Evolutionary conservation across 2,888 invertebrate species (phyloP).

Genomic region (Xanthostigma xanthostigma): DNA sequence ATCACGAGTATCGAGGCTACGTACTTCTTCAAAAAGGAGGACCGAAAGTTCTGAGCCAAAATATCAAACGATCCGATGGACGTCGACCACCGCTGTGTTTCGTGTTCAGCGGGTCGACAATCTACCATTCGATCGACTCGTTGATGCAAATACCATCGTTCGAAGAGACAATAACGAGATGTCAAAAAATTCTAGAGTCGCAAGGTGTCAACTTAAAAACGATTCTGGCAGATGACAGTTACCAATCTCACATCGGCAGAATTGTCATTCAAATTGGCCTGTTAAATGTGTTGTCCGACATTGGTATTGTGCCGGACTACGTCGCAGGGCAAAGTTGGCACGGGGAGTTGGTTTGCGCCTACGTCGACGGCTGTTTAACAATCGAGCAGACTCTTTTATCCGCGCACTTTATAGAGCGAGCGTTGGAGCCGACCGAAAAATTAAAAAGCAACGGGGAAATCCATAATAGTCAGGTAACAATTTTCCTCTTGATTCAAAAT

Average conservation of each 20-base stretch:
- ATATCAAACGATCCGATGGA: constrained; percentile 41
- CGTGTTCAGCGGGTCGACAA: constrained; percentile 42
- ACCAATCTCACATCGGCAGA: constrained; percentile 58
- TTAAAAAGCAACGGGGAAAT: no score
- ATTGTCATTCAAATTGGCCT: constrained; percentile 45
- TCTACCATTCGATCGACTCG: constrained; percentile 20
- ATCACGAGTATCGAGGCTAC: constrained; percentile 50
- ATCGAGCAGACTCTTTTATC: constrained; percentile 66
- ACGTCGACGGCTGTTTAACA: constrained; percentile 76
- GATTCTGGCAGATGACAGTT: constrained; percentile 44
- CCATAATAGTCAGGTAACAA: no score
- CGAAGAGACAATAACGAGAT: constrained; percentile 43
- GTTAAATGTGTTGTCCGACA: constrained; percentile 31
- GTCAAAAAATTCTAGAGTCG: constrained; percentile 43
- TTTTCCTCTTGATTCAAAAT: no score
- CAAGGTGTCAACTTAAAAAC: constrained; percentile 48
- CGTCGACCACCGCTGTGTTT: constrained; percentile 46
- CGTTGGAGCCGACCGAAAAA: constrained; percentile 39
- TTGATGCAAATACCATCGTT: constrained; percentile 52
- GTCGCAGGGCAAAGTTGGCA: constrained; percentile 52
- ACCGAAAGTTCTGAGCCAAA: constrained; percentile 26
- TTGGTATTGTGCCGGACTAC: constrained; percentile 23
- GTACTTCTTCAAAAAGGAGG: constrained; percentile 27
- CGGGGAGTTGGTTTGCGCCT: constrained; percentile 82
- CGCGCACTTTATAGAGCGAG: constrained; percentile 60